Conservation (phyloP, 2,113 vertebrate species). For the Asarcornis scutulata region DNA sequence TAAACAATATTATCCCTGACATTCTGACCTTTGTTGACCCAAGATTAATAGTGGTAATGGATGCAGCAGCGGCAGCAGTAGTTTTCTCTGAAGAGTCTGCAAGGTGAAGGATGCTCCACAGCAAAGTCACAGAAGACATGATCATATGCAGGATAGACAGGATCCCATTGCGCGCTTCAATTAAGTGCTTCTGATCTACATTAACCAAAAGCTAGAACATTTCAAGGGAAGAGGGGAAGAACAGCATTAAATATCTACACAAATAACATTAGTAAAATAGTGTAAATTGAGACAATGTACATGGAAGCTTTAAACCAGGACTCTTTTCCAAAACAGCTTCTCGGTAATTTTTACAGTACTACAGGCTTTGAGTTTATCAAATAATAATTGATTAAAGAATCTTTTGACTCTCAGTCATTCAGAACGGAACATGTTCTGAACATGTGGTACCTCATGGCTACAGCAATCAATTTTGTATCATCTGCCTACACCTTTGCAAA, state of each 20-base stretch:
- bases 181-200: conserved; percentile 94
- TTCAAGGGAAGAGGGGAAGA: neutral
- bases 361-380: neutral
- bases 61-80: conserved; percentile 83
- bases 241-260: neutral
- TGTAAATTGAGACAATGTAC: neutral
- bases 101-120: conserved; percentile 94
- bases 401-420: neutral
- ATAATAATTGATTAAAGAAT: neutral
- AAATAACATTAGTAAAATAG: neutral
- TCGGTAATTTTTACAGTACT: neutral
- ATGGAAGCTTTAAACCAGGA: neutral
- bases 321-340: neutral
- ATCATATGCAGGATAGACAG: conserved; percentile 96
- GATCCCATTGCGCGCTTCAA: conserved; percentile 94
- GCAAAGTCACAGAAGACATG: conserved; percentile 95
- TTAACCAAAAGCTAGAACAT: conserved; percentile 86
- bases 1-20: neutral
- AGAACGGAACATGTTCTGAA: neutral
- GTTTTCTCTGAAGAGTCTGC: conserved; percentile 91
- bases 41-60: conserved; percentile 93
- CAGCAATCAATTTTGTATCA: neutral
- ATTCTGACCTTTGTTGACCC: conserved; percentile 93
- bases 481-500: neutral
- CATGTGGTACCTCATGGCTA: neutral